Conservation (phyloP, 2,797 vertebrate species). For the Alectoris magna region DNA sequence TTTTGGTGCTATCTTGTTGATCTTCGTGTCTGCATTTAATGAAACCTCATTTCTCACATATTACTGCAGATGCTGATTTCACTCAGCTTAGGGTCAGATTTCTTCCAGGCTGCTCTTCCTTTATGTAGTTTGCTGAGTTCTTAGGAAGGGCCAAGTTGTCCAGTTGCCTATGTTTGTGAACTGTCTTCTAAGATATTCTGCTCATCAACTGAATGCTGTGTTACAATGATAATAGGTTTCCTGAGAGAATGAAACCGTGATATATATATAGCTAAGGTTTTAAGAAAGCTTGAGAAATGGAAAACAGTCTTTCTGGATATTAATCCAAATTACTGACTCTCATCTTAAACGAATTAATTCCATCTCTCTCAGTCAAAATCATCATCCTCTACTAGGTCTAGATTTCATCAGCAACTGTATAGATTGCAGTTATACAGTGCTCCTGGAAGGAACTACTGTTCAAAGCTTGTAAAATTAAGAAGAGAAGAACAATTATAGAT, state of each 20-base stretch:
- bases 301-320: neutral
- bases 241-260: neutral
- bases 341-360: neutral
- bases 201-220: neutral
- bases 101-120: neutral
- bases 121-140: rapidly evolving
- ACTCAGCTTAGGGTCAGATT: neutral
- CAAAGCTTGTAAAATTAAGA: neutral
- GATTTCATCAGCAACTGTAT: neutral
- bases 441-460: neutral
- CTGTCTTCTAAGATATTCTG: neutral
- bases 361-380: neutral
- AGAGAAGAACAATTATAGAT: neutral
- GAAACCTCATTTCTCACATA: neutral
- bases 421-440: neutral
- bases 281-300: neutral
- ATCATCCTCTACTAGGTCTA: neutral
- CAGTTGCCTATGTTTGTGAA: neutral
- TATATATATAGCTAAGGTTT: neutral
- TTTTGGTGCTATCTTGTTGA: neutral
- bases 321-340: neutral
- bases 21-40: neutral
- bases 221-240: neutral
- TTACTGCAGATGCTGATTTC: neutral
- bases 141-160: neutral